Percentiles rank a stretch among this genome's conserved stretches.
phyloP scores from a whole-genome alignment of 2,113 vertebrate genomes.

The Montifringilla adamsi region DNA sequence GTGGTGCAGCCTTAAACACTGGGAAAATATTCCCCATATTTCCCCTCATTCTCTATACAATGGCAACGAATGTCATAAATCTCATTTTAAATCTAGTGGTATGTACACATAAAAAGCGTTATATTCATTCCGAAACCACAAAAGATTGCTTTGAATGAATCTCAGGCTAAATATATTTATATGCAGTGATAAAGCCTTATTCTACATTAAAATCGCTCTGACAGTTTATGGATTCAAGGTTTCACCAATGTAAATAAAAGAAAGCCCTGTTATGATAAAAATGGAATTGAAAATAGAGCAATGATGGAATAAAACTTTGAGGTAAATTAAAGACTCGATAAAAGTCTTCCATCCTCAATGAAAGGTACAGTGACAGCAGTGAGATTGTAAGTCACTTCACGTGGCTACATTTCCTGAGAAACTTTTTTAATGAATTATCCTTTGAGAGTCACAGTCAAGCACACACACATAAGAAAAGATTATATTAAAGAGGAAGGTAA shows the following conservation, averaged over 20 bases:
- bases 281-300: constrained; percentile 25
- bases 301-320: constrained; percentile 36
- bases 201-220: constrained; percentile 41
- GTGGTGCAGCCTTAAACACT: neutral
- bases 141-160: constrained; percentile 38
- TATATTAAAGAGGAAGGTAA: constrained; percentile 2
- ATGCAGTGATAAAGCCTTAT: constrained; percentile 40
- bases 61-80: neutral
- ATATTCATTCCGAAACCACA: constrained; percentile 25
- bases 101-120: constrained; percentile 11
- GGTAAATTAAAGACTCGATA: constrained; percentile 24
- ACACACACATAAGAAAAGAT: neutral
- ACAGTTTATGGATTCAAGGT: constrained; percentile 41
- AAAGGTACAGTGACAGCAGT: neutral
- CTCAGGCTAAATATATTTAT: constrained; percentile 57
- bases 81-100: constrained; percentile 40
- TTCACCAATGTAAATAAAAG: constrained; percentile 53
- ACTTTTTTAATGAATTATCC: constrained; percentile 4
- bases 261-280: constrained; percentile 21
- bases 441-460: constrained; percentile 22
- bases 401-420: neutral
- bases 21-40: neutral
- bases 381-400: neutral
- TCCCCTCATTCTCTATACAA: neutral
- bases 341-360: neutral